phyloP scores from a whole-genome alignment of 2,113 vertebrate species.

The Calonectris borealis region DNA sequence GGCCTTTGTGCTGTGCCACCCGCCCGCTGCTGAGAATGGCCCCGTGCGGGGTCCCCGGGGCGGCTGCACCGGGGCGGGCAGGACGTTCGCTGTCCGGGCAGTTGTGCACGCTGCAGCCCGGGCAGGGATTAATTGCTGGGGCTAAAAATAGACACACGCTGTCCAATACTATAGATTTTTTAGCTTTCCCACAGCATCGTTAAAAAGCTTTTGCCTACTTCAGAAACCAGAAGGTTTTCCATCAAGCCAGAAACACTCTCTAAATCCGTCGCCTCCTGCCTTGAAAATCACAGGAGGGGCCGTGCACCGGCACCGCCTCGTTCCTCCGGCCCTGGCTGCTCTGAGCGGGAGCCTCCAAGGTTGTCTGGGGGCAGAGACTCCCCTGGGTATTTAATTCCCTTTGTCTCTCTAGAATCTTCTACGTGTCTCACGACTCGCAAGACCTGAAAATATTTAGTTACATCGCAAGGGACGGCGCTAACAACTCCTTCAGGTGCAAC shows the following conservation, averaged over 20 bases:
- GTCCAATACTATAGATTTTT: background rate
- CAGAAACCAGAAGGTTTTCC: background rate
- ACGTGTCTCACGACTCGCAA: conserved; percentile 83
- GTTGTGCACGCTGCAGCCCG: background rate
- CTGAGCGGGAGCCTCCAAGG: background rate
- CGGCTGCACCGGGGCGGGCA: background rate
- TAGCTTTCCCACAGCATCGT: background rate
- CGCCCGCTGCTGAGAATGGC: background rate
- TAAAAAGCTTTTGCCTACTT: background rate
- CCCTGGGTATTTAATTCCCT: background rate
- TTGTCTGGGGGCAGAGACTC: background rate
- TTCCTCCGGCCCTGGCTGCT: background rate
- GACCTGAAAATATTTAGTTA: conserved; percentile 89
- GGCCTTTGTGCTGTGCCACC: background rate
- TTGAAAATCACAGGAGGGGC: background rate
- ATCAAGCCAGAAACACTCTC: background rate
- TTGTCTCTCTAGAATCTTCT: conserved; percentile 82
- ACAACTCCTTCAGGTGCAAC: conserved; percentile 85
- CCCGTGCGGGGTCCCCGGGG: accelerated
- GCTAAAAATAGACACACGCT: background rate
- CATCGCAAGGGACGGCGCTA: conserved; percentile 82
- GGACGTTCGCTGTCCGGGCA: accelerated
- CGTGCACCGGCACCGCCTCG: accelerated
- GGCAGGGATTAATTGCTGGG: background rate
- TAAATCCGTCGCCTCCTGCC: background rate